These are phyloP conservation scores for Ryuthela nishihirai DNA, from an alignment of 2,888 invertebrate species.

Conservation along the genomic window DNA sequence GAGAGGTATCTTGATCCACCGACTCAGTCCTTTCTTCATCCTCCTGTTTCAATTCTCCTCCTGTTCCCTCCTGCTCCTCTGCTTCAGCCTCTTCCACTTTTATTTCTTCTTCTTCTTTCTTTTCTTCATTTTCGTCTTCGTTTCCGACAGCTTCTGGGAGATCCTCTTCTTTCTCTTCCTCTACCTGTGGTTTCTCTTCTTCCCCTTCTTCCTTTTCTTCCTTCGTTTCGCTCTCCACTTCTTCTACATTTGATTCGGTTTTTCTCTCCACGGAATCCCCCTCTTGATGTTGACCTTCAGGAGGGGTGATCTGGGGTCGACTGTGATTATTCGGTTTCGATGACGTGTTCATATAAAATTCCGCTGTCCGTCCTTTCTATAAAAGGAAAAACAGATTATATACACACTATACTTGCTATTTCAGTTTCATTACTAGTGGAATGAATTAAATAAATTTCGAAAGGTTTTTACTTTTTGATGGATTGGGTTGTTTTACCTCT, in stretches of 20 bases:
- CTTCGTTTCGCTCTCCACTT: background rate
- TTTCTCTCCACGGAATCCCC: background rate
- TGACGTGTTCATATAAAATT: constrained; percentile 40
- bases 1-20: too few species aligned
- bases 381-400: background rate
- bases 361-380: constrained; percentile 42
- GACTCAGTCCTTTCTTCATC: too few species aligned
- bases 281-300: background rate
- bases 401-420: too few species aligned
- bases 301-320: constrained; percentile 2
- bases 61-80: constrained; percentile 2
- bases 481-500: too few species aligned
- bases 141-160: constrained; percentile 5
- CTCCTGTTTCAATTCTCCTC: too few species aligned
- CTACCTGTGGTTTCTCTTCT: background rate
- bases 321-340: background rate
- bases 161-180: constrained; percentile 1
- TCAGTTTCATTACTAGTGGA: too few species aligned
- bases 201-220: constrained; percentile 10
- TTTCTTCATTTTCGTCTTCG: constrained; percentile 3
- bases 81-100: constrained; percentile 2
- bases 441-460: too few species aligned
- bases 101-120: constrained; percentile 3
- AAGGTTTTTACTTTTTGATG: too few species aligned
- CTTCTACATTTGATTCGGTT: background rate